These are phyloP conservation scores for Eupsilia transversa DNA, from an alignment of 2,888 invertebrate species.

Conservation along the genomic window DNA sequence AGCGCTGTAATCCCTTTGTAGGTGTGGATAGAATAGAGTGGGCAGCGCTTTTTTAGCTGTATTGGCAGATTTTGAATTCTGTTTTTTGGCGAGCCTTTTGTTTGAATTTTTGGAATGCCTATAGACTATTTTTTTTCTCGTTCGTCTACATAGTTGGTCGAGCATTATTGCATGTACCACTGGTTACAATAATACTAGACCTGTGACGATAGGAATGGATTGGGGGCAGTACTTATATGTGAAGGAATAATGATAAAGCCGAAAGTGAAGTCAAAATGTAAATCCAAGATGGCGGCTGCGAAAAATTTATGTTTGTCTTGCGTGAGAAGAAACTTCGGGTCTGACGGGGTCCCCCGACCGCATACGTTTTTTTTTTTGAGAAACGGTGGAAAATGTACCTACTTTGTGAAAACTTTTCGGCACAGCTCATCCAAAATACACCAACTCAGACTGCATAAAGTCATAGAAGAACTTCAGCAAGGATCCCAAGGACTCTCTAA, in stretches of 20 bases:
- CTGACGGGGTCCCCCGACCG: too few relatives aligned
- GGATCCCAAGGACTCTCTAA: neutral
- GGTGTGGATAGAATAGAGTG: neutral
- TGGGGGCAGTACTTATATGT: neutral
- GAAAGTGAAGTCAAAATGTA: too few relatives aligned
- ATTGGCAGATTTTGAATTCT: neutral
- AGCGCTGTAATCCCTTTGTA: slow-evolving; percentile 29
- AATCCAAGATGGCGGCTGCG: too few relatives aligned
- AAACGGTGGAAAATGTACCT: too few relatives aligned
- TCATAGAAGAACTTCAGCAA: neutral
- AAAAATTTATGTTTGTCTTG: too few relatives aligned
- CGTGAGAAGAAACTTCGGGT: too few relatives aligned
- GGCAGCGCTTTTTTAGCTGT: slow-evolving; percentile 29
- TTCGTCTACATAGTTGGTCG: neutral
- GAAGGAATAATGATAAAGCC: too few relatives aligned
- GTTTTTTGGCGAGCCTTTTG: neutral
- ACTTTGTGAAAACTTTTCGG: neutral
- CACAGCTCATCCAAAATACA: neutral
- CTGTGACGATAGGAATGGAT: neutral
- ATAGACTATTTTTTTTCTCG: slow-evolving; percentile 11
- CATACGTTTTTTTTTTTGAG: too few relatives aligned
- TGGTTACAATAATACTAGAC: too few relatives aligned
- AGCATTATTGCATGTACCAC: neutral
- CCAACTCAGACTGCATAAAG: neutral
- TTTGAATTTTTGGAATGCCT: neutral